Evolutionary conservation across 2,113 vertebrate species (phyloP).

Genomic region (Catharus bicknelli): DNA sequence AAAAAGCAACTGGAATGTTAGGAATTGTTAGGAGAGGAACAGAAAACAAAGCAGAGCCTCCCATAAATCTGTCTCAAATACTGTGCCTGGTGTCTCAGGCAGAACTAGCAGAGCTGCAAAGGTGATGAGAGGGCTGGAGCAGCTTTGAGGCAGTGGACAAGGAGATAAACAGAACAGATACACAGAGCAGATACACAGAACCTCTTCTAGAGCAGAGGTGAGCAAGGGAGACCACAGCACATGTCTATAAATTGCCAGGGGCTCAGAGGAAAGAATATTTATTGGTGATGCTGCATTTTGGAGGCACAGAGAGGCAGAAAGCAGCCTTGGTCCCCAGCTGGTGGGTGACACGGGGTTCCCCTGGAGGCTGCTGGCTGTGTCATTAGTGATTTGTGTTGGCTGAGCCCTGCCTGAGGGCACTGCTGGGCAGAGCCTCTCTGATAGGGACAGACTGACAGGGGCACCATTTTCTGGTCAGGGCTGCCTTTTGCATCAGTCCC

Average conservation of each 20-base stretch:
- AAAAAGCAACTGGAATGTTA: conserved; percentile 18
- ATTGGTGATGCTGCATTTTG: background rate
- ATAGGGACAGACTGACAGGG: background rate
- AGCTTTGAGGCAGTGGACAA: background rate
- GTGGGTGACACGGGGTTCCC: rapidly evolving
- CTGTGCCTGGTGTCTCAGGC: background rate
- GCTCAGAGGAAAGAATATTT: background rate
- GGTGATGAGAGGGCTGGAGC: background rate
- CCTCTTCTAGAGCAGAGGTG: background rate
- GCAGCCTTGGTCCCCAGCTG: background rate
- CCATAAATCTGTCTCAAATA: background rate
- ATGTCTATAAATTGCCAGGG: background rate
- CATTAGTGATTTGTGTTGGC: background rate
- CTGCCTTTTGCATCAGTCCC: background rate
- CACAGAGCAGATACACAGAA: background rate
- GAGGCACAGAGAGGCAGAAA: background rate
- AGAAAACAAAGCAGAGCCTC: conserved; percentile 23
- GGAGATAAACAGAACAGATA: background rate
- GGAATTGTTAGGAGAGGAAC: conserved; percentile 17
- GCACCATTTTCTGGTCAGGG: background rate
- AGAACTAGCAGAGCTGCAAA: background rate
- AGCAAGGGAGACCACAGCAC: background rate
- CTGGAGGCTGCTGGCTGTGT: background rate
- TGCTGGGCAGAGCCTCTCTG: background rate
- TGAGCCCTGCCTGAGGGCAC: background rate